These are phyloP conservation scores for Falco rusticolus DNA, from an alignment of 2,797 vertebrate species.

Conservation along the genomic window DNA sequence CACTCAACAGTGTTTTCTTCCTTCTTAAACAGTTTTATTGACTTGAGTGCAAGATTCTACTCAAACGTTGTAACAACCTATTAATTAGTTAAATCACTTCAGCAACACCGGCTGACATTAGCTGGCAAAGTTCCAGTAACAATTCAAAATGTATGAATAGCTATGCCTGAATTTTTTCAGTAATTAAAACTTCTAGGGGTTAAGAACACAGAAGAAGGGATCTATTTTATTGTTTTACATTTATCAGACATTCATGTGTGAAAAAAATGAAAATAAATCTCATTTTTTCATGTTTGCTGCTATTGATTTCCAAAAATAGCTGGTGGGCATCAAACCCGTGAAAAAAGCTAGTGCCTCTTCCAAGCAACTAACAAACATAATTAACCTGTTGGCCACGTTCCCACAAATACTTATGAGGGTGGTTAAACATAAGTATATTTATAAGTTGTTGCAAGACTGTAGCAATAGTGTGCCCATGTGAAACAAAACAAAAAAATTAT, in stretches of 20 bases:
- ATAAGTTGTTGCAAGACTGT: background rate
- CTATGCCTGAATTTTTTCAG: constrained; percentile 17
- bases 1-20: constrained; percentile 29
- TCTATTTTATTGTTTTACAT: constrained; percentile 12
- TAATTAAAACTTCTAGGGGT: constrained; percentile 41
- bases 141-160: constrained; percentile 36
- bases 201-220: background rate
- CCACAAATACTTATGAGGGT: background rate
- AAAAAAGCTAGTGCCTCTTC: background rate
- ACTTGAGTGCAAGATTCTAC: constrained; percentile 40
- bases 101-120: constrained; percentile 26
- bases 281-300: background rate
- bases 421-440: background rate
- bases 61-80: constrained; percentile 47
- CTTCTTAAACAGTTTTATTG: constrained; percentile 61
- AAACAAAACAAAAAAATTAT: background rate
- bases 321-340: background rate
- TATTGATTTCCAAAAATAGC: constrained; percentile 40
- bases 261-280: background rate
- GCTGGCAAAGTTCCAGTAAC: constrained; percentile 41
- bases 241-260: constrained; percentile 9
- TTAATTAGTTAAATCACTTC: constrained; percentile 64
- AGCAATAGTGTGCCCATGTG: background rate
- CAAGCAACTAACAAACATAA: constrained; percentile 21
- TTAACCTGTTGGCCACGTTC: constrained; percentile 32